Conservation (phyloP, 1,140 invertebrate species). For the Tetranychus cinnabarinus region DNA sequence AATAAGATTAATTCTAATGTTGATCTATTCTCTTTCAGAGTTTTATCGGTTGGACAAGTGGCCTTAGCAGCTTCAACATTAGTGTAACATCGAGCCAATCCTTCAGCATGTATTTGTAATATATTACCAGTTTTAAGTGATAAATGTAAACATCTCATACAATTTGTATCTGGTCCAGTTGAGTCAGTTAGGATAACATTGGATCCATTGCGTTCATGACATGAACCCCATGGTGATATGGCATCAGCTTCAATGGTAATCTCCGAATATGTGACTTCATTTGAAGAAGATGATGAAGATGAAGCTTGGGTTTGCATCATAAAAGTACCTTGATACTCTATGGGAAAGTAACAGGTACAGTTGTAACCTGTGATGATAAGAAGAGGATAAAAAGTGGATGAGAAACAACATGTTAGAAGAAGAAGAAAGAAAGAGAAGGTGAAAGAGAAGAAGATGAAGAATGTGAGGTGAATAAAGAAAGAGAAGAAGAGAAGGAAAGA, state of each 20-base stretch:
- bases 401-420: neutral
- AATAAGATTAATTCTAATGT: constrained; percentile 5
- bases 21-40: constrained; percentile 7
- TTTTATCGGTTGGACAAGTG: constrained; percentile 28
- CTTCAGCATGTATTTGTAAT: constrained; percentile 35
- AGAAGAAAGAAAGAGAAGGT: neutral
- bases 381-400: neutral
- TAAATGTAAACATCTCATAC: constrained; percentile 36
- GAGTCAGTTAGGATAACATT: constrained; percentile 38
- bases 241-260: constrained; percentile 36
- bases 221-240: constrained; percentile 40
- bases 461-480: too few relatives aligned
- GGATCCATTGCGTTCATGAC: constrained; percentile 32
- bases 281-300: constrained; percentile 16
- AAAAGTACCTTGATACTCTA: constrained; percentile 39
- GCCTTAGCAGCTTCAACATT: constrained; percentile 31
- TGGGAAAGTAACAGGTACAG: constrained; percentile 34
- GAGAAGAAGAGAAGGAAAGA: too few relatives aligned
- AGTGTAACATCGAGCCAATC: constrained; percentile 34
- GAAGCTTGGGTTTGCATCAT: constrained; percentile 29
- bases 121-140: constrained; percentile 33
- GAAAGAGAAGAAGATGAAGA: too few relatives aligned
- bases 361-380: neutral
- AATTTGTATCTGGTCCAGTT: constrained; percentile 23
- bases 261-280: constrained; percentile 27